A percentile compares a stretch with the other conserved stretches of the same genome.
phyloP scores from a whole-genome alignment of 2,888 invertebrate genomes.

The Timema cristinae region DNA sequence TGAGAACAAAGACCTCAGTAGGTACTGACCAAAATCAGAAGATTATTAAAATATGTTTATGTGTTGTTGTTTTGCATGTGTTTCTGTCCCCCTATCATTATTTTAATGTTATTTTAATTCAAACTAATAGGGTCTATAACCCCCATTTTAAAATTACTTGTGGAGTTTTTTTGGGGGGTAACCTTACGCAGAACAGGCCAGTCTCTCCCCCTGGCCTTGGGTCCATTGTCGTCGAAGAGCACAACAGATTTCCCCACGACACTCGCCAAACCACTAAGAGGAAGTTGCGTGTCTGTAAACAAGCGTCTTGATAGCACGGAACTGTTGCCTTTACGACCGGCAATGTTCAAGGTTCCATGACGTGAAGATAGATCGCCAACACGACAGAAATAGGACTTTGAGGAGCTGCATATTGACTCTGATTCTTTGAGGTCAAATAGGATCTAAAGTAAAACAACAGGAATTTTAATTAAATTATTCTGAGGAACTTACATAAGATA shows the following conservation, averaged over 20 bases:
- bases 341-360: conserved; percentile 66
- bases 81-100: background rate
- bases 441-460: no score
- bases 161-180: background rate
- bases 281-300: conserved; percentile 65
- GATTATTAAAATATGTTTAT: background rate
- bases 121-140: no score
- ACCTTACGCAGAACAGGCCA: conserved; percentile 80
- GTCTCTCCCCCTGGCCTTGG: conserved; percentile 77
- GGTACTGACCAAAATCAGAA: background rate
- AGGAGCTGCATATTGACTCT: conserved; percentile 55
- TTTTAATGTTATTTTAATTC: no score
- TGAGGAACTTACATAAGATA: no score
- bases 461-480: no score
- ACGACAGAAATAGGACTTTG: conserved; percentile 59
- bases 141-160: background rate
- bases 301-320: conserved; percentile 64
- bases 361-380: conserved; percentile 75
- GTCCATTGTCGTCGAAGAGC: conserved; percentile 82
- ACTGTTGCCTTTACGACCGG: conserved; percentile 66
- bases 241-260: conserved; percentile 80
- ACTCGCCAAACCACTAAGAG: conserved; percentile 65
- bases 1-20: no score
- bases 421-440: conserved; percentile 51
- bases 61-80: background rate